Conservation (phyloP, 2,888 invertebrate species). For the Notodonta ziczac region DNA sequence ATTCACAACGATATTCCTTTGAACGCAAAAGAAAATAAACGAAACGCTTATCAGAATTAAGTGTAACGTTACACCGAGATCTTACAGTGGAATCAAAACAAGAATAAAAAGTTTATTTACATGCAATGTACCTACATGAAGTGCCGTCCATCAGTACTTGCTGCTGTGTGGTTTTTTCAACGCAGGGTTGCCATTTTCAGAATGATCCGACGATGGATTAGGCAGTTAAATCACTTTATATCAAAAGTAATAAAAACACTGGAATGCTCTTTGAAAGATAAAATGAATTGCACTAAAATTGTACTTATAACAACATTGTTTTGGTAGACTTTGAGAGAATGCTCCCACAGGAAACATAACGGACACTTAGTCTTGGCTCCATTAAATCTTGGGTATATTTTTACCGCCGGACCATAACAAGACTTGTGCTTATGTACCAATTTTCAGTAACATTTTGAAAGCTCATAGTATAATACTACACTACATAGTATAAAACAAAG, state of each 20-base stretch:
- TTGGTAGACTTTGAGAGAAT: too few relatives aligned
- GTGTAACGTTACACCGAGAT: constrained; percentile 39
- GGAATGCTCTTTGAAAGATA: neutral
- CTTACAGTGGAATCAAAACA: constrained; percentile 35
- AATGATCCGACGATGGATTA: neutral
- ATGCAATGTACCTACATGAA: constrained; percentile 20
- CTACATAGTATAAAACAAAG: too few relatives aligned
- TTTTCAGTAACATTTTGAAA: too few relatives aligned
- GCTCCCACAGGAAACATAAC: too few relatives aligned
- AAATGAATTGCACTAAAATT: neutral
- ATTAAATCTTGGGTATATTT: too few relatives aligned
- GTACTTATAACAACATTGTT: neutral
- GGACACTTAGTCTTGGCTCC: too few relatives aligned
- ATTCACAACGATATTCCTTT: constrained; percentile 19
- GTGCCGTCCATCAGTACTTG: constrained; percentile 22
- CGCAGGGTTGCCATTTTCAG: neutral
- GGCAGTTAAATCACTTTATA: neutral
- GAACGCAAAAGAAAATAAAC: constrained; percentile 19
- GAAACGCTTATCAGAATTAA: constrained; percentile 33
- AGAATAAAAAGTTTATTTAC: constrained; percentile 36
- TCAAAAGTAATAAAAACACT: neutral
- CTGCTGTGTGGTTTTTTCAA: constrained; percentile 6
- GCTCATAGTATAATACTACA: too few relatives aligned
- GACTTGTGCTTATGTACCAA: too few relatives aligned
- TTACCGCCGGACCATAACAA: too few relatives aligned